Evolutionary conservation across 2,888 invertebrate species (phyloP), one percentile per base, ranked within the genome.

Genomic region (Cephus runcator): DNA sequence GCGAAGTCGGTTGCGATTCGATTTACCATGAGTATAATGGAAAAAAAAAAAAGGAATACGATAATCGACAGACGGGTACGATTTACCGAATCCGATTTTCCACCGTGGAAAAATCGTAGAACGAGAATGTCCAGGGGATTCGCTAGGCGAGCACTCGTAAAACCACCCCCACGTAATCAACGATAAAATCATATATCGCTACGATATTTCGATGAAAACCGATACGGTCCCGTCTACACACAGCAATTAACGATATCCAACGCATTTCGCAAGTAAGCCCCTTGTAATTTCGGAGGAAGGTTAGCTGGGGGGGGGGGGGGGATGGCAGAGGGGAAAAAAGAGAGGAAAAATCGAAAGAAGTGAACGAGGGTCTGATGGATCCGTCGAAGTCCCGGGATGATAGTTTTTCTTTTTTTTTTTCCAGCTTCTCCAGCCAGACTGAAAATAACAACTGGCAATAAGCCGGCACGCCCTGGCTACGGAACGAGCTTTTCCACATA

Each of bases 361-460:
- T 33, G 30, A 77, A 68, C 33, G 75, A 77, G 15, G 9, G 74
- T 73, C 69, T 68, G 68, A 56, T 68, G 35, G 31, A 71, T 71
- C 33, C 68, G 56, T 71, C 71, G 31, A 34, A 71, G 34, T 31
- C 33, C 33, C 31, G 33, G 33, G 71, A 31, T 71, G 79, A 83
- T 79, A 79, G 78, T 76, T 77, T 81, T 84, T 75, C 36, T 77
- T 76, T 75, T 84, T 76, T 40, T 40, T 78, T 76, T 75, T 74
- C 76, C 30, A 73, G 40, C 79, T 79, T 56, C 23, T 23, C 56
- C 56, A 56, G 56, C 56, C 83, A 85, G 83, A 82, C 84, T 81
- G 87, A 87, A 87, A 85, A 87, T 85, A 88, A 89, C 85, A 88
- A 88, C 86, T 88, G 86, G 88, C 89, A 89, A 89, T 88, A 89